These are phyloP conservation scores for Ethmia dodecea DNA, from an alignment of 2,888 invertebrate species.

Conservation along the genomic window DNA sequence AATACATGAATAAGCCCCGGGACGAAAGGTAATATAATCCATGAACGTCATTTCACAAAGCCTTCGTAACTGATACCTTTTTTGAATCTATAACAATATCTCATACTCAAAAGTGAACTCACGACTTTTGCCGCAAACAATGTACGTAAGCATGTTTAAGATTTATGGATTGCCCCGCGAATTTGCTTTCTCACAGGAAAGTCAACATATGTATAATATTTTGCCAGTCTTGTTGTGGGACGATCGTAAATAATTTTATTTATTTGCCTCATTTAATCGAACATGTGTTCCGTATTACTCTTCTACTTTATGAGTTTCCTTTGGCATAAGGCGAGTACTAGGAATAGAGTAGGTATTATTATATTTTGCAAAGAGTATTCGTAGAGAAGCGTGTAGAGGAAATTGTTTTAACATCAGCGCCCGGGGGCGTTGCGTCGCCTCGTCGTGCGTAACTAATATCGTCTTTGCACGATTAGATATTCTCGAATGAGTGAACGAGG, in stretches of 20 bases:
- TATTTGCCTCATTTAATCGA: constrained; percentile 23
- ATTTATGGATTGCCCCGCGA: constrained; percentile 14
- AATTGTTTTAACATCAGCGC: constrained; percentile 11
- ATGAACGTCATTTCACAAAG: too few species aligned
- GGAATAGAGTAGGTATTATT: constrained; percentile 11
- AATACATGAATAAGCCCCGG: too few species aligned
- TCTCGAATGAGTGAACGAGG: too few species aligned
- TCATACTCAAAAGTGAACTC: too few species aligned
- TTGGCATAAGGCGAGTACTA: constrained; percentile 5
- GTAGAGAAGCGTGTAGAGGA: neutral
- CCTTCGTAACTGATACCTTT: too few species aligned
- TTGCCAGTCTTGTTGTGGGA: constrained; percentile 17
- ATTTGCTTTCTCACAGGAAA: constrained; percentile 17
- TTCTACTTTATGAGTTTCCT: constrained; percentile 15
- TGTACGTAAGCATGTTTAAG: too few species aligned
- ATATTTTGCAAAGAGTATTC: constrained; percentile 5
- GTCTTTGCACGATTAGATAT: constrained; percentile 1
- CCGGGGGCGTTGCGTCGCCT: constrained; percentile 1
- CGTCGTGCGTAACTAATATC: constrained; percentile 7
- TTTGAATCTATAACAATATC: too few species aligned
- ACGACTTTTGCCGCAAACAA: too few species aligned
- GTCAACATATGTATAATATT: constrained; percentile 22
- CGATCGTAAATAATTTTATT: constrained; percentile 18
- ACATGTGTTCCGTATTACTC: constrained; percentile 18
- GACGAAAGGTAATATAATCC: too few species aligned